Conservation (phyloP, 2,797 vertebrate species). For the Chelon labrosus region DNA sequence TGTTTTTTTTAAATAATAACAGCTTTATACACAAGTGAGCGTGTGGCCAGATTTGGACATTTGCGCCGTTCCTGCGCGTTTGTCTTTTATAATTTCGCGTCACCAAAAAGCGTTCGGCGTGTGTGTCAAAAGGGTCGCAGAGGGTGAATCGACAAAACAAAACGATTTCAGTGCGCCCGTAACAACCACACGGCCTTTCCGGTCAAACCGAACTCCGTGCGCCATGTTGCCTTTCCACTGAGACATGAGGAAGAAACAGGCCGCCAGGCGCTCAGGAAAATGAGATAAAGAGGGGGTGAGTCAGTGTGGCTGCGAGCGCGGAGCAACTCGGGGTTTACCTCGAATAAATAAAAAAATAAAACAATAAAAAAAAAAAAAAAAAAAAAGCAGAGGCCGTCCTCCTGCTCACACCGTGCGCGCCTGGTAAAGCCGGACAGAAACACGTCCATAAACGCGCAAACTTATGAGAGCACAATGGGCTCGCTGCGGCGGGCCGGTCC, state of each 20-base stretch:
- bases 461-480: slow-evolving; percentile 41
- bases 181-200: slow-evolving; percentile 61
- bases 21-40: neutral
- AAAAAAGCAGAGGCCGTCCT: too few relatives aligned
- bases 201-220: slow-evolving; percentile 63
- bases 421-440: neutral
- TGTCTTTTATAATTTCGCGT: slow-evolving; percentile 3
- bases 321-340: neutral
- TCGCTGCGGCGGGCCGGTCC: slow-evolving; percentile 54
- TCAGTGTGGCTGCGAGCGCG: neutral
- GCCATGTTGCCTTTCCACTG: slow-evolving; percentile 77
- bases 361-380: too few relatives aligned
- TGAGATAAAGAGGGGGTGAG: neutral
- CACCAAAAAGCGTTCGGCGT: neutral
- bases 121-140: neutral
- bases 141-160: slow-evolving; percentile 10
- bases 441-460: slow-evolving; percentile 25
- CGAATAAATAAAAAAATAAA: slow-evolving; percentile 7
- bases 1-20: neutral
- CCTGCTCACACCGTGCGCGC: neutral
- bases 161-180: slow-evolving; percentile 30
- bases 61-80: neutral
- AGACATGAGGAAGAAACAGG: slow-evolving; percentile 76
- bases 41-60: neutral
- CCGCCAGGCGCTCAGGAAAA: slow-evolving; percentile 61